Evolutionary conservation across 2,888 invertebrate genomes (phyloP).

Genomic region (Strigamia maritima): DNA sequence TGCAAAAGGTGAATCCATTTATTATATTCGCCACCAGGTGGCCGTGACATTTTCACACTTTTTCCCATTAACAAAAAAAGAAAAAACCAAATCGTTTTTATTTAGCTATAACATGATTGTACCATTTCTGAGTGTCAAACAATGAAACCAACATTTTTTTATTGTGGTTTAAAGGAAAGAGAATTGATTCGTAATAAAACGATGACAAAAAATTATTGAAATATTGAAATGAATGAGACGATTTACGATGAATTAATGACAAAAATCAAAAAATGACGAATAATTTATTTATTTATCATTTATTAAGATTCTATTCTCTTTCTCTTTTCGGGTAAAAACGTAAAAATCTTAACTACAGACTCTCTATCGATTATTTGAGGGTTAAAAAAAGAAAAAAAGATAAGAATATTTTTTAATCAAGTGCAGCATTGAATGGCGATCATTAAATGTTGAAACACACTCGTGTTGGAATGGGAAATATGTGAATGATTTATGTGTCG

Average conservation of each 20-base stretch:
- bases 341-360: background rate
- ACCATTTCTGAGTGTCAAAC: conserved; percentile 13
- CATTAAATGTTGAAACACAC: background rate
- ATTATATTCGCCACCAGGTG: conserved; percentile 20
- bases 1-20: conserved; percentile 63
- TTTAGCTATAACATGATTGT: background rate
- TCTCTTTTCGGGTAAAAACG: background rate
- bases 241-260: background rate
- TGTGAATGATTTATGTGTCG: background rate
- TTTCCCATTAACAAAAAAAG: background rate
- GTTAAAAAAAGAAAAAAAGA: background rate
- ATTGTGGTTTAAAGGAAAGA: background rate
- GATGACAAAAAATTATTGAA: background rate
- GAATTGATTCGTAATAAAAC: background rate
- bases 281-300: too few species aligned
- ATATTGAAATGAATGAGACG: background rate
- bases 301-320: background rate
- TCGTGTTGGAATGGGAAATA: background rate
- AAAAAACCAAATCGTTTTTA: background rate
- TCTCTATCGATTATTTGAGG: background rate
- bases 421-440: background rate
- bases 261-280: too few species aligned
- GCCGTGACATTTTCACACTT: background rate
- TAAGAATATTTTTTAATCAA: background rate
- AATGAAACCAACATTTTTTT: background rate